A percentile compares a stretch with the other conserved stretches of the same genome.
Evolutionary conservation across 2,797 vertebrate species (phyloP).

Genomic region (Macroramphosus scolopax): DNA sequence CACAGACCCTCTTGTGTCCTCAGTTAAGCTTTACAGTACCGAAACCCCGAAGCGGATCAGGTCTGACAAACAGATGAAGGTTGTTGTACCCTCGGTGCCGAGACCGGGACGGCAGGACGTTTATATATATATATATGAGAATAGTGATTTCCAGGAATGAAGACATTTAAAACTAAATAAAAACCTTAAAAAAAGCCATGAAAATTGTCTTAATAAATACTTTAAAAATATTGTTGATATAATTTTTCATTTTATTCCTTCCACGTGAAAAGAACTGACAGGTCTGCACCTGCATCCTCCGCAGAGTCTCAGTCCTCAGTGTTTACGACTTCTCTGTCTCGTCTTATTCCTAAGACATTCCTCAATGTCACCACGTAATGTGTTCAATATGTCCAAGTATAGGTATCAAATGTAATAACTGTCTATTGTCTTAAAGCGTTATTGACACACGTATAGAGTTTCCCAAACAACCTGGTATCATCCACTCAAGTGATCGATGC

Average conservation of each 20-base stretch:
- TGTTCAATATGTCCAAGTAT: constrained; percentile 5
- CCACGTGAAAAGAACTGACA: too few species aligned
- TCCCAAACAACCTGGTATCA: constrained; percentile 37
- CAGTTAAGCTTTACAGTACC: not conserved
- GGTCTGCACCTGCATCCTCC: too few species aligned
- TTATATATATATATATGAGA: too few species aligned
- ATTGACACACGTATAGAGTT: constrained; percentile 42
- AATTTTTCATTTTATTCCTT: too few species aligned
- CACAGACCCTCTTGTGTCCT: not conserved
- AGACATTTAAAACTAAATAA: too few species aligned
- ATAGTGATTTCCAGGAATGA: too few species aligned
- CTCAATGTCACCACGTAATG: not conserved
- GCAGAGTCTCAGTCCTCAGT: too few species aligned
- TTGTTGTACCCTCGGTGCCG: not conserved
- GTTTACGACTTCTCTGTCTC: too few species aligned
- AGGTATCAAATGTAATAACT: constrained; percentile 36
- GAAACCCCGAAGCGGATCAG: constrained; percentile 8
- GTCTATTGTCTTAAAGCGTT: constrained; percentile 30
- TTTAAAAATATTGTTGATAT: too few species aligned
- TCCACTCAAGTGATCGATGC: constrained; percentile 45
- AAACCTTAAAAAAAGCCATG: too few species aligned
- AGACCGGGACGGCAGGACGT: not conserved
- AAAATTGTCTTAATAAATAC: too few species aligned
- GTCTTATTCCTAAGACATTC: not conserved
- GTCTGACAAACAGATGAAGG: constrained; percentile 4